Percentiles rank a stretch among this genome's conserved stretches.
Evolutionary conservation across 2,888 invertebrate genomes (phyloP).

Genomic region (Panzeria rudis): DNA sequence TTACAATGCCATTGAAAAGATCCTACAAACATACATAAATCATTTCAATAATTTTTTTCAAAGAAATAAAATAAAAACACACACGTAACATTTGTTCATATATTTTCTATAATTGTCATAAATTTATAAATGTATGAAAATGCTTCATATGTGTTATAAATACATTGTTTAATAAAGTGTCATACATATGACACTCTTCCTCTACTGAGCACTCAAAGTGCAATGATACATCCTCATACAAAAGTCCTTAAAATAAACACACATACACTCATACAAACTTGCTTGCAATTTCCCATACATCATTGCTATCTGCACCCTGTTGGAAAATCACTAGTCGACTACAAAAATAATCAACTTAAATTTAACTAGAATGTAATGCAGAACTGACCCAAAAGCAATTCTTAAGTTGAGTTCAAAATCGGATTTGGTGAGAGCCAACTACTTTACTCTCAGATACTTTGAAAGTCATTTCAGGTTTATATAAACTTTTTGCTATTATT

Average conservation of each 20-base stretch:
- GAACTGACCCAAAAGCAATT: too few relatives aligned
- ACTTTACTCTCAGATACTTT: too few relatives aligned
- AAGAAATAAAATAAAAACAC: constrained; percentile 4
- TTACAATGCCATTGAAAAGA: neutral
- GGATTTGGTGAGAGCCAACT: too few relatives aligned
- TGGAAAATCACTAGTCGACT: too few relatives aligned
- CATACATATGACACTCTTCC: constrained; percentile 12
- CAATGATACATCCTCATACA: constrained; percentile 43
- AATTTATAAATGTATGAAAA: constrained; percentile 7
- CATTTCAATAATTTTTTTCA: constrained; percentile 13
- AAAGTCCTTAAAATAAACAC: constrained; percentile 33
- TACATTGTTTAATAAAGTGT: constrained; percentile 51
- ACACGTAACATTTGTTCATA: constrained; percentile 12
- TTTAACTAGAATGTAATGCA: too few relatives aligned
- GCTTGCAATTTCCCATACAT: constrained; percentile 30
- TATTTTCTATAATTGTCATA: constrained; percentile 56
- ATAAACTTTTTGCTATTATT: too few relatives aligned
- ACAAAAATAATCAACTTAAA: too few relatives aligned
- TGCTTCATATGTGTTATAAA: neutral
- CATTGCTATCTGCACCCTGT: too few relatives aligned
- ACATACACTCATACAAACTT: neutral
- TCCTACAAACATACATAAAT: constrained; percentile 18
- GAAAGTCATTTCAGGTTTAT: too few relatives aligned
- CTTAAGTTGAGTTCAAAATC: too few relatives aligned
- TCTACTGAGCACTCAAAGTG: neutral